These are phyloP conservation scores for Chunga burmeisteri DNA, from an alignment of 2,113 vertebrate genomes.

Conservation along the genomic window DNA sequence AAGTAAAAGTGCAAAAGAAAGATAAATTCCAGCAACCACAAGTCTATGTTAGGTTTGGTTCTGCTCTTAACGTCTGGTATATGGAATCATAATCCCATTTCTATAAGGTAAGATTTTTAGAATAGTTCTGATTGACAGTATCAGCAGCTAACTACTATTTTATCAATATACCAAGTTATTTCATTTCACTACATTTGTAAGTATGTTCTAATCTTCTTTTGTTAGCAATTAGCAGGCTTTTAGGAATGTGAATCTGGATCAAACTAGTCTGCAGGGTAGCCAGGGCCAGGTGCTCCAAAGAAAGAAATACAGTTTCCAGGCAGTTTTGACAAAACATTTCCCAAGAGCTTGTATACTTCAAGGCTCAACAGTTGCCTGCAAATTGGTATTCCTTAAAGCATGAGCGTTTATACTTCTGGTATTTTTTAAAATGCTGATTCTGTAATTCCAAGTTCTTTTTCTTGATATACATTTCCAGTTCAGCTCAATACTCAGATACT, in stretches of 20 bases:
- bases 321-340: not conserved
- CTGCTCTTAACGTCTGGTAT: not conserved
- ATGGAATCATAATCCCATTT: not conserved
- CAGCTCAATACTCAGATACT: not conserved
- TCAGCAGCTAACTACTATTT: not conserved
- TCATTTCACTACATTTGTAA: not conserved
- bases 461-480: not conserved
- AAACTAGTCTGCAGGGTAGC: not conserved
- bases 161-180: not conserved
- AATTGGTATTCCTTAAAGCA: not conserved
- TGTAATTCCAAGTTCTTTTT: not conserved
- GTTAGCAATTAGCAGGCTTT: not conserved
- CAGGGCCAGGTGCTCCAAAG: not conserved
- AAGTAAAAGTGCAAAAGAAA: not conserved
- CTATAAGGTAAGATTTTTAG: not conserved
- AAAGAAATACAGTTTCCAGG: not conserved
- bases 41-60: not conserved
- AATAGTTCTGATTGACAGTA: not conserved
- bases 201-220: not conserved
- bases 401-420: rapidly evolving
- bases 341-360: not conserved
- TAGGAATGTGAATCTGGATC: not conserved
- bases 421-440: not conserved
- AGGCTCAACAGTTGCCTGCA: not conserved
- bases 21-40: not conserved